Percentiles rank a stretch among this genome's conserved stretches.
These are phyloP conservation scores for Sakesphorus luctuosus DNA, from an alignment of 2,113 vertebrate genomes.

Conservation along the genomic window DNA sequence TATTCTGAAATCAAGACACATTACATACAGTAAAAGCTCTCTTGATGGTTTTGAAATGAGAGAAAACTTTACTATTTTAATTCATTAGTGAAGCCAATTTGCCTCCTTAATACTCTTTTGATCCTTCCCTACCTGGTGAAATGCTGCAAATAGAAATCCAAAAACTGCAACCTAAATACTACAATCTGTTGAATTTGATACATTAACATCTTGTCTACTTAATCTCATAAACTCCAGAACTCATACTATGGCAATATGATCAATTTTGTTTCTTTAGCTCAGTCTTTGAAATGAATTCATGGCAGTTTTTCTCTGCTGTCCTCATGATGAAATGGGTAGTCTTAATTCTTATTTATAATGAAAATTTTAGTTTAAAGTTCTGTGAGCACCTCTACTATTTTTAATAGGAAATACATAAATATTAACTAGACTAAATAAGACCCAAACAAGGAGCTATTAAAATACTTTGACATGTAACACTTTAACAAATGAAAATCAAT, in stretches of 20 bases:
- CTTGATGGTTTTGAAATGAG: background rate
- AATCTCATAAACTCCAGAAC: background rate
- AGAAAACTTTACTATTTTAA: background rate
- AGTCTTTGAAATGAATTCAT: background rate
- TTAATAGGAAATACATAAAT: background rate
- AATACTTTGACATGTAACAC: background rate
- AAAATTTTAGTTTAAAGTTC: background rate
- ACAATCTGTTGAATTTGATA: background rate
- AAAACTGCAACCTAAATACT: background rate
- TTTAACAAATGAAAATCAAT: background rate
- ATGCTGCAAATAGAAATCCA: rapidly evolving
- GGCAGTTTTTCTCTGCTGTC: background rate
- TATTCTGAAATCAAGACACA: background rate
- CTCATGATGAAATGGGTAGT: background rate
- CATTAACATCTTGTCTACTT: background rate
- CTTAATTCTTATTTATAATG: background rate
- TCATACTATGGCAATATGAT: background rate
- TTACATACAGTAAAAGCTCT: background rate
- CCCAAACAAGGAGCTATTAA: background rate
- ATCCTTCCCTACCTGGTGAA: background rate
- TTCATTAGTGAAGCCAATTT: background rate
- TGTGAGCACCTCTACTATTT: background rate
- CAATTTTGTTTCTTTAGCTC: background rate
- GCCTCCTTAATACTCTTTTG: background rate
- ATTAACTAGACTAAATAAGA: background rate